Evolutionary conservation across 2,797 vertebrate genomes (phyloP), one percentile per base, ranked within the genome.

Genomic region (Gymnoscopelus braueri): DNA sequence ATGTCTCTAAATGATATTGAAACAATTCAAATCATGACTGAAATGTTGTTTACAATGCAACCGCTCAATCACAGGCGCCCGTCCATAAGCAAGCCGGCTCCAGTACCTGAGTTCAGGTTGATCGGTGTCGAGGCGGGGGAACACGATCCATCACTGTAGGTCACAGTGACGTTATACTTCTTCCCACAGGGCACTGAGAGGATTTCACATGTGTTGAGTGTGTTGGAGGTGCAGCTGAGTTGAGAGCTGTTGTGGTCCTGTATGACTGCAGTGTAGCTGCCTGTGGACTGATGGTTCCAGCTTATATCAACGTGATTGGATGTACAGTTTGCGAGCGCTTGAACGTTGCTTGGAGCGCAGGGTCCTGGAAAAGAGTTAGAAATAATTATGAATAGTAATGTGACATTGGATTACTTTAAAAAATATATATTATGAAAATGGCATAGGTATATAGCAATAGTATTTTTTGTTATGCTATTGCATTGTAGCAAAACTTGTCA

Each of bases 101-200:
- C 14, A n/a, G 39, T 87, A 94, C 94, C 92, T 66, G 94, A 89
- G 24, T 89, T 80, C 85, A 93, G 84, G 72, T 54, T 85, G 67
- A 89, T 63, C 1, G 87, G 23, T 2, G 75, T 14, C 0, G 93
- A 93, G 29, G 75, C 81, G 67, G 88, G 84, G 1, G 5, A 23
- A 69, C 93, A 95, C 32, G 19, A 69, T 64, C 83, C 90, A 11
- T 91, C 77, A 0, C 60, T 5, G 67, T 84, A 77, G 50, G 55
- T 87, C 56, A 94, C 92, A 0, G 68, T 88, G 77, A 91, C 80
- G 0, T 57, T 87, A 81, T 93, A 94, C 19, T 13, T 89, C 69
- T 65, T 78, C 35, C 92, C 93, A 44, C 93, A 95, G 23, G 68
- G 81, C 71, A 91, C 78, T 24, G 77, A 61, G 6, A 10, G 2